Evolutionary conservation across 2,797 vertebrate species (phyloP).

Genomic region (Mustela erminea): DNA sequence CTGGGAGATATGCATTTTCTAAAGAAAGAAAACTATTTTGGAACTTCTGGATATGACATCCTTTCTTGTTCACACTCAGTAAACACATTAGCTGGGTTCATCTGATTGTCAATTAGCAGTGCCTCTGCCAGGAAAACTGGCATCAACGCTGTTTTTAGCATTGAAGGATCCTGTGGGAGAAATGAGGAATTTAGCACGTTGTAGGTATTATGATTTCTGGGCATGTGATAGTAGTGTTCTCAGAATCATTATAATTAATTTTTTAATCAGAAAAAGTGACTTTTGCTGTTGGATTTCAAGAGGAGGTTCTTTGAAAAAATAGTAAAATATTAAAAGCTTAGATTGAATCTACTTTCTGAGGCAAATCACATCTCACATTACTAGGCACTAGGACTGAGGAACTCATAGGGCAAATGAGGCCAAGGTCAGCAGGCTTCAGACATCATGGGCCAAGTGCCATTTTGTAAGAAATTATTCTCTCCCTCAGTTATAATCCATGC

Average conservation of each 20-base stretch:
- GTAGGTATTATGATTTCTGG: constrained; percentile 26
- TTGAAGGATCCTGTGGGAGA: constrained; percentile 33
- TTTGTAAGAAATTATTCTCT: background rate
- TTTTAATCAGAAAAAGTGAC: background rate
- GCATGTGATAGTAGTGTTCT: background rate
- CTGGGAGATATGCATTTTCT: constrained; percentile 67
- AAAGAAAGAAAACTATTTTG: constrained; percentile 83
- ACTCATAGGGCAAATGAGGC: background rate
- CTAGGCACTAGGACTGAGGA: background rate
- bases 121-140: constrained; percentile 48
- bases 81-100: constrained; percentile 74
- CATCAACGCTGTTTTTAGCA: constrained; percentile 70
- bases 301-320: constrained; percentile 34
- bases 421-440: constrained; percentile 16
- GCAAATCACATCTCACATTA: background rate
- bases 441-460: background rate
- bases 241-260: background rate
- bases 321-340: background rate
- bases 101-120: constrained; percentile 66
- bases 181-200: constrained; percentile 49
- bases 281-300: constrained; percentile 25
- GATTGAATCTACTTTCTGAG: background rate
- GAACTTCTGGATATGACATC: constrained; percentile 74
- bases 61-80: constrained; percentile 80
- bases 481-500: background rate